Conservation (phyloP, 30 jellyfish, hydroid and myxozoan species). For the Chironex yamaguchii region DNA sequence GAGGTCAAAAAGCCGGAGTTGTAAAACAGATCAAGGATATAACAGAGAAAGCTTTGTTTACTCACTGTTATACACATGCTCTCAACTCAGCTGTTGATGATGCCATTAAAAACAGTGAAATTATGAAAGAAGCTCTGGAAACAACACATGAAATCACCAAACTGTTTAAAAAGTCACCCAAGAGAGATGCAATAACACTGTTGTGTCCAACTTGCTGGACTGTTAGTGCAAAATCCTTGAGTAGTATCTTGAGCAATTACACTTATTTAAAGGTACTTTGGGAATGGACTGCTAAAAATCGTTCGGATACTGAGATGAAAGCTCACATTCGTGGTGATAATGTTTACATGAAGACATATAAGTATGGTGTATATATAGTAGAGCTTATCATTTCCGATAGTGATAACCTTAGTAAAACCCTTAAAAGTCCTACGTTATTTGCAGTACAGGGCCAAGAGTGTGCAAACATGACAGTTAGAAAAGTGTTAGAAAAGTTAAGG, state of each 20-base stretch:
- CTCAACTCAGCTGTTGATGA: neutral
- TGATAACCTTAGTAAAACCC: too few relatives aligned
- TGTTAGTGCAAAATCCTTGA: neutral
- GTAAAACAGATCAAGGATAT: conserved; percentile 1
- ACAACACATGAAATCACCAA: neutral
- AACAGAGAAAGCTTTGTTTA: neutral
- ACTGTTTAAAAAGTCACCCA: neutral
- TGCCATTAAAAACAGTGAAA: neutral
- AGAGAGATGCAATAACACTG: neutral
- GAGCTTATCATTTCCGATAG: too few relatives aligned
- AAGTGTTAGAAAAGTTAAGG: neutral
- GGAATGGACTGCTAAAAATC: too few relatives aligned
- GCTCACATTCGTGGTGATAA: too few relatives aligned
- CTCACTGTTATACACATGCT: conserved; percentile 18
- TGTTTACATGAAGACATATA: too few relatives aligned
- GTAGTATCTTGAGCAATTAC: neutral
- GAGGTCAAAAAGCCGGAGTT: neutral
- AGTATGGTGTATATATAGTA: too few relatives aligned
- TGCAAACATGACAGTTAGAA: too few relatives aligned
- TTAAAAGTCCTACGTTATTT: too few relatives aligned
- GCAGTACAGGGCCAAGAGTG: too few relatives aligned
- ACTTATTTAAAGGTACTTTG: too few relatives aligned
- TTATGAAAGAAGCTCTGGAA: neutral
- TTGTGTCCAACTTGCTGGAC: neutral
- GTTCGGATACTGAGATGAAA: too few relatives aligned